Base-by-base conservation (phyloP, 2,113 vertebrate species). In the Periophthalmodon schlosseri region DNA sequence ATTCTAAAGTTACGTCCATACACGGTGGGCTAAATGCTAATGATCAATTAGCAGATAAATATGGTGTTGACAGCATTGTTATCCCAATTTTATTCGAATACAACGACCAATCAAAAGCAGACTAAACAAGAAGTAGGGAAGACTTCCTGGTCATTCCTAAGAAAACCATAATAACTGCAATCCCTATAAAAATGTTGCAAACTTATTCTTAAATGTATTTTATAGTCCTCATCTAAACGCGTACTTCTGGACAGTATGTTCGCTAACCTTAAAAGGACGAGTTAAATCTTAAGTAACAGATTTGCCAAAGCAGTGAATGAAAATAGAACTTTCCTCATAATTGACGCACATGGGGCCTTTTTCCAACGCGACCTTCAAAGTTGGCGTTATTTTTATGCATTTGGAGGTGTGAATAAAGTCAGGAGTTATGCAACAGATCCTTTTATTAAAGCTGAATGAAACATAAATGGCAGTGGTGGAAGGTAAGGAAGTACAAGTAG, bases 51-150 rank as follows among this genome's bases (percentile, higher is more conserved):
- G 57, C 1, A 72, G 74, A 84, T 75, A 57, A 80, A 88, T 70
- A 60, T 28, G 61, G 56, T 50, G 82, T 70, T 85, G 80, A 85
- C 66, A 28, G 58, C 71, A 73, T 82, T 89, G 81, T 82, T 81
- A 70, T 86, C 67, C 49, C 14, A 85, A 77, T 85, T 87, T 57
- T 72, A 74, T 33, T 44, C 5, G 2, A 76, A 74, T 73, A 54
- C 69, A 58, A 70, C 50, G 82, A 68, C 87, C 87, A 91, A 91
- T 91, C 84, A 91, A 74, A 84, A 75, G 76, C 79, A 94, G 91
- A 91, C 93, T 90, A 94, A 94, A 93, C 93, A 94, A 93, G 94
- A 94, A 92, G 90, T 86, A 81, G 91, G 83, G 83, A 85, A 7
- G 70, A 82, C 84, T 94, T 94, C 93, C 93, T 93, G 89, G 81